Evolutionary conservation across 2,888 invertebrate species (phyloP).

Genomic region (Trachelus troglodyta): DNA sequence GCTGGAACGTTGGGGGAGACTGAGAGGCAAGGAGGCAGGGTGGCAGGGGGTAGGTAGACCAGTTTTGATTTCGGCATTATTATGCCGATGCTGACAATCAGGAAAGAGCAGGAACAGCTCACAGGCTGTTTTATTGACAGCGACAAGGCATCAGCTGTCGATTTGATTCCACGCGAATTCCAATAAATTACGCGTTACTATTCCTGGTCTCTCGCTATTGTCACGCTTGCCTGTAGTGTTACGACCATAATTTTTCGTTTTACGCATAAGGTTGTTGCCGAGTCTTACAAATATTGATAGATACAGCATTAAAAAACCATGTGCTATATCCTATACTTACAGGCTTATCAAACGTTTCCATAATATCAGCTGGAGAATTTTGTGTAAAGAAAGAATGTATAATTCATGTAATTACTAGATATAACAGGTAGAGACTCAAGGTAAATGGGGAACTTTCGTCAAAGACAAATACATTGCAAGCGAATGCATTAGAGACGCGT

Average conservation of each 20-base stretch:
- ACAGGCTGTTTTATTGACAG: conserved; percentile 16
- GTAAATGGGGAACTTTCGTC: neutral
- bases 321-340: neutral
- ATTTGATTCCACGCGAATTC: conserved; percentile 23
- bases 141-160: conserved; percentile 44
- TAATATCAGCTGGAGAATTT: neutral
- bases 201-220: neutral
- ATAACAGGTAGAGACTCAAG: neutral
- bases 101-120: conserved; percentile 38
- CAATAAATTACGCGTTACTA: neutral
- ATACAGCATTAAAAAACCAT: neutral
- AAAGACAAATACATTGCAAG: neutral
- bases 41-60: conserved; percentile 14
- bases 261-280: neutral
- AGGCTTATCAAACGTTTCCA: neutral
- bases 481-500: neutral
- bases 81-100: conserved; percentile 36
- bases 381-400: neutral
- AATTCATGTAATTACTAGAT: neutral
- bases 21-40: too few relatives aligned
- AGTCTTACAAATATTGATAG: neutral
- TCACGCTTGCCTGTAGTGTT: neutral
- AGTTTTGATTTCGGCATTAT: conserved; percentile 49
- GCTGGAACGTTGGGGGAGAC: neutral
- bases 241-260: neutral